Percentiles rank a stretch among this genome's conserved stretches.
These are phyloP conservation scores for Papilio machaon DNA, from an alignment of 1,140 invertebrate genomes.

Conservation along the genomic window DNA sequence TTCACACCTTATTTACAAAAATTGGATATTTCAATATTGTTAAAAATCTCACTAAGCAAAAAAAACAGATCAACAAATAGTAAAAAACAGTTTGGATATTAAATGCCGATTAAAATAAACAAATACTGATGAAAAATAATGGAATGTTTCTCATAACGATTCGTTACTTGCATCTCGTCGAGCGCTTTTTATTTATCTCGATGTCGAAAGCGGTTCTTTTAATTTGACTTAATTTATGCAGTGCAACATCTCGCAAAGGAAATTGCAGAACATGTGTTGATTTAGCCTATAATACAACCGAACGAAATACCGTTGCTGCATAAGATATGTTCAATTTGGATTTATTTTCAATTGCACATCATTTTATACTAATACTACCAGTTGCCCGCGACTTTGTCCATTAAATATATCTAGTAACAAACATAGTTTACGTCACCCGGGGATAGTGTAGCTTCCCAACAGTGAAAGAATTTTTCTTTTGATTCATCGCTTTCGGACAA, in stretches of 20 bases:
- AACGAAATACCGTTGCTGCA: not conserved
- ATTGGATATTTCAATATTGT: no score
- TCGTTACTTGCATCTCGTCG: slow-evolving; percentile 12
- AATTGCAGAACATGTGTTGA: slow-evolving; percentile 22
- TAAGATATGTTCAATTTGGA: not conserved
- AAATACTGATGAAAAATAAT: slow-evolving; percentile 5
- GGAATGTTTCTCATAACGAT: slow-evolving; percentile 18
- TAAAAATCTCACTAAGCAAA: not conserved
- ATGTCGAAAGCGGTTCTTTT: slow-evolving; percentile 31
- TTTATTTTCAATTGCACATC: not conserved
- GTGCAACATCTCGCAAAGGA: slow-evolving; percentile 14
- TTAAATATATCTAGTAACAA: no score
- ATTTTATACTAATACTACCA: not conserved
- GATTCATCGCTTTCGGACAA: no score
- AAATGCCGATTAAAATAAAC: not conserved
- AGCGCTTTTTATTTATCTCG: slow-evolving; percentile 28
- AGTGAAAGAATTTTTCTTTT: no score
- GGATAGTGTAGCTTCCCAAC: no score
- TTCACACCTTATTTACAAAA: no score
- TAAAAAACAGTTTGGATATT: not conserved
- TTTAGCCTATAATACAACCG: slow-evolving; percentile 1
- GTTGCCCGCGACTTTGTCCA: no score
- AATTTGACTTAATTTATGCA: slow-evolving; percentile 32
- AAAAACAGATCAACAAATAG: not conserved
- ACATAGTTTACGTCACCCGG: no score